These are phyloP conservation scores for Trichogramma pretiosum DNA, from an alignment of 1,140 invertebrate species.

Conservation along the genomic window DNA sequence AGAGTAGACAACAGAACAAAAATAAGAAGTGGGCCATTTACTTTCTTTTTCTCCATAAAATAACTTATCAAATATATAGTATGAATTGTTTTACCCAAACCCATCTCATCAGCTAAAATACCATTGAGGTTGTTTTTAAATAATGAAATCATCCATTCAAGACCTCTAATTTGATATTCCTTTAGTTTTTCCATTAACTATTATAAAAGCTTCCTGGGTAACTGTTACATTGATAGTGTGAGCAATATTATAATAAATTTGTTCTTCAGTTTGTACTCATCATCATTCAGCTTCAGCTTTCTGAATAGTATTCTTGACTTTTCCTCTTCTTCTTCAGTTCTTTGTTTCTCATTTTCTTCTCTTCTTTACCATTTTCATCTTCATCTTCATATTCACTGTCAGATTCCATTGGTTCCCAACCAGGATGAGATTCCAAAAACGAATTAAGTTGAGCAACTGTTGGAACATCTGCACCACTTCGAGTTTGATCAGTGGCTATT, in stretches of 20 bases:
- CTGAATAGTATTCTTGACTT: constrained; percentile 59
- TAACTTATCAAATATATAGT: constrained; percentile 54
- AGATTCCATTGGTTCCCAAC: constrained; percentile 73
- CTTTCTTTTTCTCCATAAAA: constrained; percentile 44
- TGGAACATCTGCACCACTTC: constrained; percentile 83
- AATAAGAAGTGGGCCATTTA: constrained; percentile 53
- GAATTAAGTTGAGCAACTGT: constrained; percentile 73
- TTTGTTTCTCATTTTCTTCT: constrained; percentile 34
- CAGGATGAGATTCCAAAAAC: constrained; percentile 69
- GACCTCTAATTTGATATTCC: constrained; percentile 54
- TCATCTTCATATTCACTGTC: constrained; percentile 61
- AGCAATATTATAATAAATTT: constrained; percentile 82
- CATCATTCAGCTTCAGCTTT: constrained; percentile 83
- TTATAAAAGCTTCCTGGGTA: constrained; percentile 78
- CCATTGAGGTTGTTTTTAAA: constrained; percentile 63
- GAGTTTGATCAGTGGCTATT: constrained; percentile 65
- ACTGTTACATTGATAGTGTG: constrained; percentile 86
- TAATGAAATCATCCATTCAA: constrained; percentile 54
- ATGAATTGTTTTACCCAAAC: too few relatives aligned
- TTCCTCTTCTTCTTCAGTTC: constrained; percentile 48
- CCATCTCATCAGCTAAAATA: too few relatives aligned
- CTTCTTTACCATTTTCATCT: constrained; percentile 47
- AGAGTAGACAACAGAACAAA: constrained; percentile 60
- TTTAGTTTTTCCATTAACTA: constrained; percentile 88
- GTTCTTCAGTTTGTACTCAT: constrained; percentile 79